These are phyloP conservation scores for Thermophis baileyi DNA, from an alignment of 2,113 vertebrate species.

Conservation along the genomic window DNA sequence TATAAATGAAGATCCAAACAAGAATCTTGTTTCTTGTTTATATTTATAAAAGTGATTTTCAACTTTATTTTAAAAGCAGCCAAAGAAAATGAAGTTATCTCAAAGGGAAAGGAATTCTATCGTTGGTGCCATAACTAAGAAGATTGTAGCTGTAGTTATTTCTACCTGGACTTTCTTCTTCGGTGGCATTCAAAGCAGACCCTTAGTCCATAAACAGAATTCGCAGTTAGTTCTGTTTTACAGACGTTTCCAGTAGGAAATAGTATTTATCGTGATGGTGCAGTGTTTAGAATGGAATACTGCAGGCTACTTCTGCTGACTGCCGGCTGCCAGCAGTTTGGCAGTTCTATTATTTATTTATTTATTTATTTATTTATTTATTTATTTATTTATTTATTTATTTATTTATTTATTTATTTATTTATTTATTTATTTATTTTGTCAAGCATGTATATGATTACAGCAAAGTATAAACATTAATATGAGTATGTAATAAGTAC, in stretches of 20 bases:
- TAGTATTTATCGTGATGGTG: background rate
- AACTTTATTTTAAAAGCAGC: background rate
- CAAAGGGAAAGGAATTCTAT: background rate
- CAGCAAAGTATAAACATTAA: too few relatives aligned
- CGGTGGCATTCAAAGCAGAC: background rate
- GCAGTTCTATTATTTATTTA: too few relatives aligned
- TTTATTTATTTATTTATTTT: too few relatives aligned
- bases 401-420: too few relatives aligned
- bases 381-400: too few relatives aligned
- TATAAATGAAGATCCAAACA: background rate
- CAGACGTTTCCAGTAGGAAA: conserved; percentile 21
- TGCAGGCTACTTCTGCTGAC: too few relatives aligned
- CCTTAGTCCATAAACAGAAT: background rate
- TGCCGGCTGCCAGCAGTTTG: too few relatives aligned
- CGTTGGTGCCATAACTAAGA: background rate
- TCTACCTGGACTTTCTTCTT: background rate
- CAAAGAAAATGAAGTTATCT: background rate
- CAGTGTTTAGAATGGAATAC: too few relatives aligned
- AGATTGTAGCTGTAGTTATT: background rate
- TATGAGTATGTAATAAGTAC: too few relatives aligned
- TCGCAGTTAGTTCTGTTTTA: background rate
- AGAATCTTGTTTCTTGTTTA: background rate
- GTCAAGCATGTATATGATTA: too few relatives aligned
- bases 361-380: too few relatives aligned
- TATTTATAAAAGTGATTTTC: background rate